A percentile compares a stretch with the other conserved stretches of the same genome.
phyloP scores from a whole-genome alignment of 2,797 vertebrate genomes.

The Anguilla megastoma region DNA sequence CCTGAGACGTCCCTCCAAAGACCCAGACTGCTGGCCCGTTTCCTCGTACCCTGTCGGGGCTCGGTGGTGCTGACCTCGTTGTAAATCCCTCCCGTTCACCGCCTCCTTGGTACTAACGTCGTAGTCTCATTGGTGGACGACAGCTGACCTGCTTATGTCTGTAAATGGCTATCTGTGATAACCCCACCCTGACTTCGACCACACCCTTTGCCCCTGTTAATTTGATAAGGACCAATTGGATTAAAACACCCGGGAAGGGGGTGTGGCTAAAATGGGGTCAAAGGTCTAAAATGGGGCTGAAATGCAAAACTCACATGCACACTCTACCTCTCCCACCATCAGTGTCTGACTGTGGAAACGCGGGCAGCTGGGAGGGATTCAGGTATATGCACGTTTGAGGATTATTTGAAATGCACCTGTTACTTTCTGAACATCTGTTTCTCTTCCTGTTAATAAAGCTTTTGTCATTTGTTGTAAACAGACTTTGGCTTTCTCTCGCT shows the following conservation, averaged over 20 bases:
- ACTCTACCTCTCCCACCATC: not conserved
- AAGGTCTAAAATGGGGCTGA: not conserved
- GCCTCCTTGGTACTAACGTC: not conserved
- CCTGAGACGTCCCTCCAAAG: too few species aligned
- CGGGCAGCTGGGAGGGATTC: not conserved
- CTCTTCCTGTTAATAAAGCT: constrained; percentile 2
- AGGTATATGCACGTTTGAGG: not conserved
- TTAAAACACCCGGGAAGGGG: not conserved
- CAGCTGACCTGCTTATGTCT: not conserved
- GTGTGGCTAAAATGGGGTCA: not conserved
- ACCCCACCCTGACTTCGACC: not conserved
- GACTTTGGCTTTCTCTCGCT: not conserved
- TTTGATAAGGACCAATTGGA: not conserved
- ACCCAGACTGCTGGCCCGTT: too few species aligned
- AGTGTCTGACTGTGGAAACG: not conserved
- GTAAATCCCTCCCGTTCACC: not conserved
- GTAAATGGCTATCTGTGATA: not conserved
- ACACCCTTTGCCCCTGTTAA: not conserved
- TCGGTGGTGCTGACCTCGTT: not conserved
- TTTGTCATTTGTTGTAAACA: not conserved
- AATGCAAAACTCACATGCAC: too few species aligned
- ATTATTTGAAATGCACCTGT: not conserved
- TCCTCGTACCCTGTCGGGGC: not conserved
- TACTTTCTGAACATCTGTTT: not conserved
- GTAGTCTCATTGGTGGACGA: not conserved